Evolutionary conservation across 2,113 vertebrate species (phyloP).

Genomic region (Melanocharis versteri): DNA sequence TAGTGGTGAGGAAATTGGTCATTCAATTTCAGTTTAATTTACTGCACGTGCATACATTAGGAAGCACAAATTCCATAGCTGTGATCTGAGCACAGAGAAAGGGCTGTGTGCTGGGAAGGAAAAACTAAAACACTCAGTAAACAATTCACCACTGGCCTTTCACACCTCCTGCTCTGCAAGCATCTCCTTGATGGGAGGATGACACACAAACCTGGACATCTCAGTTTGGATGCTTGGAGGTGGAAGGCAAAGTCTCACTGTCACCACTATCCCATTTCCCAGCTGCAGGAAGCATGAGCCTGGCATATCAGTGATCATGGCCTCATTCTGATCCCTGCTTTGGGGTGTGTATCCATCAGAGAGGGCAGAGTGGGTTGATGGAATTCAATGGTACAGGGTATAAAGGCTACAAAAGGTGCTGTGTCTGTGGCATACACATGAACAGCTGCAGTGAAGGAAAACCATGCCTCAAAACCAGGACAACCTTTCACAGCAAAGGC

Average conservation of each 20-base stretch:
- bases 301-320: not conserved
- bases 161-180: not conserved
- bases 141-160: not conserved
- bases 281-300: not conserved
- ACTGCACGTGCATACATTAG: constrained; percentile 27
- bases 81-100: not conserved
- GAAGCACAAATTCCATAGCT: not conserved
- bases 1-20: constrained; percentile 41
- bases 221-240: not conserved
- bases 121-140: not conserved
- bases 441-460: not conserved
- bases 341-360: not conserved
- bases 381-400: too few relatives aligned
- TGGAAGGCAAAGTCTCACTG: not conserved
- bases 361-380: too few relatives aligned
- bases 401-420: not conserved
- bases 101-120: not conserved
- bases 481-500: not conserved
- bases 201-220: not conserved
- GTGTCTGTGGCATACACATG: not conserved
- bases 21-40: constrained; percentile 55
- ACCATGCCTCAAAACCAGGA: not conserved
- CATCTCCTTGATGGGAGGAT: accelerated
- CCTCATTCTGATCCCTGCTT: not conserved
- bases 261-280: not conserved